Percentiles rank a stretch among this genome's conserved stretches.
These are phyloP conservation scores for Rhodeus uyekii DNA, from an alignment of 2,797 vertebrate genomes.

Conservation along the genomic window DNA sequence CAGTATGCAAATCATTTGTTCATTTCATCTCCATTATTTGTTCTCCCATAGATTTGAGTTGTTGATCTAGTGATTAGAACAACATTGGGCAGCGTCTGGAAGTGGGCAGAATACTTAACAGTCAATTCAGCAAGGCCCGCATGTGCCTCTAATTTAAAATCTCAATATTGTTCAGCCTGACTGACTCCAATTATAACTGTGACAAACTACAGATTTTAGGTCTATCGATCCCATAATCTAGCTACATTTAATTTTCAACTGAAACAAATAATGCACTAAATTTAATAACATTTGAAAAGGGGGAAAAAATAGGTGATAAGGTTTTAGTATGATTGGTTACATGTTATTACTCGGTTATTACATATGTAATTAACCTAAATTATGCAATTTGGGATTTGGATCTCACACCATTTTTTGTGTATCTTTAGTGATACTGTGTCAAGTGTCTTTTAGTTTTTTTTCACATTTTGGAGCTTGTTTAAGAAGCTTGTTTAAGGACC, in stretches of 20 bases:
- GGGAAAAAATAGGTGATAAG: not conserved
- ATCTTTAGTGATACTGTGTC: not conserved
- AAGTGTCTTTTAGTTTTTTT: not conserved
- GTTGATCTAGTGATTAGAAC: conserved; percentile 93
- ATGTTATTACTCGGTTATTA: not conserved
- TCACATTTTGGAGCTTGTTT: not conserved
- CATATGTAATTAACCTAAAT: not conserved
- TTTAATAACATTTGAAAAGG: not conserved
- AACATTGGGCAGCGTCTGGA: conserved; percentile 78
- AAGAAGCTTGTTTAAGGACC: not conserved
- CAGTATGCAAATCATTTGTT: conserved; percentile 99
- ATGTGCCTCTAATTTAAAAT: conserved; percentile 51
- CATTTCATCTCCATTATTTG: conserved; percentile 95
- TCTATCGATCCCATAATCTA: conserved; percentile 39
- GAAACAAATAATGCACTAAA: not conserved
- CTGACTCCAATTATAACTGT: conserved; percentile 46
- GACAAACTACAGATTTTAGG: conserved; percentile 48
- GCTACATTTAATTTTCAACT: not conserved
- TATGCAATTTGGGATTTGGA: not conserved
- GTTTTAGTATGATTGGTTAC: not conserved
- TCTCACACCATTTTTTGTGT: no score
- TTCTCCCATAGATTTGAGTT: conserved; percentile 88
- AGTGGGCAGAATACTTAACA: conserved; percentile 73
- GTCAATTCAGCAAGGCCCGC: conserved; percentile 60
- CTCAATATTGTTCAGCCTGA: conserved; percentile 55